These are phyloP conservation scores for Corvus cornix DNA, from an alignment of 2,113 vertebrate genomes.

Conservation along the genomic window DNA sequence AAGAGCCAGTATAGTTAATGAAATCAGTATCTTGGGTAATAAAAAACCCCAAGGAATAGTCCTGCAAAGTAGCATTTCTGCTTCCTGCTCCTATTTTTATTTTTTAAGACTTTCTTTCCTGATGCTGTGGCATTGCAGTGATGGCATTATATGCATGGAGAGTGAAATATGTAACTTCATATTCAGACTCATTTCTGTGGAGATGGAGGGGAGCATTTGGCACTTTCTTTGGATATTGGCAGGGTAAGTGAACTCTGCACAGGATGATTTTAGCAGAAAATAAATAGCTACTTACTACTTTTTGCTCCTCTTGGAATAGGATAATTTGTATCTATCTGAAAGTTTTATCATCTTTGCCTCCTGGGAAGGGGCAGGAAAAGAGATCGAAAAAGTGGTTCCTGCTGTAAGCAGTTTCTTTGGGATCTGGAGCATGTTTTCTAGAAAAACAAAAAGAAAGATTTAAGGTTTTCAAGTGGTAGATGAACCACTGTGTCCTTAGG, in stretches of 20 bases:
- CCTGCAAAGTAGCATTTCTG: background rate
- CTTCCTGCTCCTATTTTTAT: background rate
- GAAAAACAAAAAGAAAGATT: background rate
- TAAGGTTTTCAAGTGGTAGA: background rate
- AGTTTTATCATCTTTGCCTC: background rate
- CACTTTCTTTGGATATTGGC: background rate
- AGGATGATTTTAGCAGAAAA: background rate
- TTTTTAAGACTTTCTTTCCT: background rate
- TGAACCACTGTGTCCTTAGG: background rate
- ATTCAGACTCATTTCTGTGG: background rate
- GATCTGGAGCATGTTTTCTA: background rate
- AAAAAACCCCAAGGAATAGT: background rate
- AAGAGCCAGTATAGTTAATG: background rate
- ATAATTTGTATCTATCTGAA: background rate
- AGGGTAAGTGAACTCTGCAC: background rate
- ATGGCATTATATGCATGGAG: background rate
- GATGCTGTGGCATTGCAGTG: background rate
- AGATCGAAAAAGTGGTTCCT: background rate
- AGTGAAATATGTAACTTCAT: background rate
- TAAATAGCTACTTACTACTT: background rate
- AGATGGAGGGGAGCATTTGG: background rate
- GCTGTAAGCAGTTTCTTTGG: background rate
- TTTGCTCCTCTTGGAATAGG: background rate
- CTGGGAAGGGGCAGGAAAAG: background rate
- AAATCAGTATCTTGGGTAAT: background rate